Evolutionary conservation across 2,888 invertebrate species (phyloP).

Genomic region (Epinotia brunnichana): DNA sequence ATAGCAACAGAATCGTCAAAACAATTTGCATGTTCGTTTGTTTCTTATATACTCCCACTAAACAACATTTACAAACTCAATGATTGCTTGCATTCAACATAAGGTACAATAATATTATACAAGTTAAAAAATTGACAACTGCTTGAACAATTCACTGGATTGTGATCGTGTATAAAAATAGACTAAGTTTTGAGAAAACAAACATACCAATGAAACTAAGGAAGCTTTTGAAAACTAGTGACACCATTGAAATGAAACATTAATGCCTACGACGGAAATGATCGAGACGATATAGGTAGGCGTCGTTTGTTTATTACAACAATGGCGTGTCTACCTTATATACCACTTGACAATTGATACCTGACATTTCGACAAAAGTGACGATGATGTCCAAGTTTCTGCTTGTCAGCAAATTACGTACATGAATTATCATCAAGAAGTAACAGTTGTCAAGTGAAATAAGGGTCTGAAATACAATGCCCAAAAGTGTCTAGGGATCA

Average conservation of each 20-base stretch:
- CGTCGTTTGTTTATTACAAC: too few relatives aligned
- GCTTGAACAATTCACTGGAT: slow-evolving; percentile 8
- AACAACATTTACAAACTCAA: slow-evolving; percentile 77
- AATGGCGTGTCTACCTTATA: too few relatives aligned
- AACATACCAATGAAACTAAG: neutral
- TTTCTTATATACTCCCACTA: slow-evolving; percentile 65
- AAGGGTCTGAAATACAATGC: neutral
- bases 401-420: too few relatives aligned
- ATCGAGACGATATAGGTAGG: too few relatives aligned
- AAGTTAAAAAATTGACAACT: slow-evolving; percentile 60
- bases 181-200: neutral
- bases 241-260: neutral
- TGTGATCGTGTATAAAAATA: neutral
- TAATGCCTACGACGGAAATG: neutral
- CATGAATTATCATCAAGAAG: neutral
- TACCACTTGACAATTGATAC: neutral
- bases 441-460: neutral
- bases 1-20: slow-evolving; percentile 30
- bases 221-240: neutral
- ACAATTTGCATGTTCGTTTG: slow-evolving; percentile 40
- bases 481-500: too few relatives aligned
- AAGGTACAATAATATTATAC: slow-evolving; percentile 72
- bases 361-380: neutral
- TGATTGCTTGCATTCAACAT: slow-evolving; percentile 77
- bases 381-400: too few relatives aligned